Conservation (phyloP, 2,888 invertebrate species). For the Eurytoma californica region DNA sequence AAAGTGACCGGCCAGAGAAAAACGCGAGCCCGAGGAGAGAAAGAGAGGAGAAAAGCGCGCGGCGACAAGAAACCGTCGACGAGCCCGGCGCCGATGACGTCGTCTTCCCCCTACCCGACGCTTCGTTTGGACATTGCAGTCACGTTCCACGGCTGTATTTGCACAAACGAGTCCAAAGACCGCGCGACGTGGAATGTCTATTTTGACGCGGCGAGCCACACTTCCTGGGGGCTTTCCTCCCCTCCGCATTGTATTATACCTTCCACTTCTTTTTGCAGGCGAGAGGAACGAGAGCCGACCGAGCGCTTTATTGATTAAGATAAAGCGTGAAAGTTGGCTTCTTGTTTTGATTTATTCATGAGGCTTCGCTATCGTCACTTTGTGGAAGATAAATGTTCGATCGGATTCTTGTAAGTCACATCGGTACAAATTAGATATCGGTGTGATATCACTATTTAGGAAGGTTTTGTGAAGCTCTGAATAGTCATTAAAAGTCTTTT, state of each 20-base stretch:
- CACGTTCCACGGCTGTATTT: slow-evolving; percentile 45
- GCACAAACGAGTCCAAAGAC: slow-evolving; percentile 35
- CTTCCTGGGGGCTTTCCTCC: neutral
- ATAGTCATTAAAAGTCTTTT: too few relatives aligned
- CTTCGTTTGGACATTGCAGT: slow-evolving; percentile 42
- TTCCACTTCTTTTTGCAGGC: neutral
- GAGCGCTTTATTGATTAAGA: slow-evolving; percentile 18
- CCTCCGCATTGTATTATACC: neutral
- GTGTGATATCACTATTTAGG: too few relatives aligned
- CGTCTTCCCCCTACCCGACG: neutral
- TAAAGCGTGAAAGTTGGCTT: neutral
- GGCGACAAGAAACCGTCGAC: slow-evolving; percentile 15
- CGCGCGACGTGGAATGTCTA: slow-evolving; percentile 28
- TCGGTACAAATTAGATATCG: too few relatives aligned
- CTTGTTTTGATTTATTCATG: too few relatives aligned
- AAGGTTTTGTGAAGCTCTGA: too few relatives aligned
- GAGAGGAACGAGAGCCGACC: neutral
- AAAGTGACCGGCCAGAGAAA: neutral
- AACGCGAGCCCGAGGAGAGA: neutral
- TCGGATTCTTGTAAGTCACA: too few relatives aligned
- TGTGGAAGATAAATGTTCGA: too few relatives aligned
- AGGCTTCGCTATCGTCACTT: too few relatives aligned
- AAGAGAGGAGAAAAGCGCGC: neutral
- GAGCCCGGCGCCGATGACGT: slow-evolving; percentile 21
- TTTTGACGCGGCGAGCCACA: slow-evolving; percentile 21